Percentiles rank a stretch among this genome's conserved stretches.
phyloP scores from a whole-genome alignment of 2,888 invertebrate genomes.

The Pristionchus japonicus region DNA sequence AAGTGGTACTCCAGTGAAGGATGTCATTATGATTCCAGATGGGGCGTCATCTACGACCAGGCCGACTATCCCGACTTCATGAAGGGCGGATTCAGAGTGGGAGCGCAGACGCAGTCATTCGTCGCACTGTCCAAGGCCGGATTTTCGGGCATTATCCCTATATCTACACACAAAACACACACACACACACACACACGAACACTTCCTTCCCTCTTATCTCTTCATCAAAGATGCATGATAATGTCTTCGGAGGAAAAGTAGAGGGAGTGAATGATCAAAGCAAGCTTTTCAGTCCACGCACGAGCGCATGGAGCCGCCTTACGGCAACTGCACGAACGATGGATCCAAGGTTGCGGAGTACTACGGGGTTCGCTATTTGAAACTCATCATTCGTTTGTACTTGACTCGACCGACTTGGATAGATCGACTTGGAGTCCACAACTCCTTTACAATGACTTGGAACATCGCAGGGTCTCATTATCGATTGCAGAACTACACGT shows the following conservation, averaged over 20 bases:
- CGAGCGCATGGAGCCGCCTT: not conserved
- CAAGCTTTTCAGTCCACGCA: not conserved
- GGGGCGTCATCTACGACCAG: not conserved
- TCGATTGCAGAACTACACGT: constrained; percentile 6
- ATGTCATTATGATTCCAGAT: not conserved
- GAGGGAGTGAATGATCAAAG: not conserved
- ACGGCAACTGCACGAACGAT: not conserved
- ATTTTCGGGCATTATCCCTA: too few species aligned
- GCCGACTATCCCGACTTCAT: not conserved
- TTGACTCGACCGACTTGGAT: too few species aligned
- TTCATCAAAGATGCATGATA: too few species aligned
- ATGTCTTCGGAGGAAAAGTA: too few species aligned
- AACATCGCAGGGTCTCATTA: too few species aligned
- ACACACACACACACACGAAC: too few species aligned
- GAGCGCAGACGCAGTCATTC: not conserved
- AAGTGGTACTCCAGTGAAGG: not conserved
- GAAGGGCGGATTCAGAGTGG: constrained; percentile 5
- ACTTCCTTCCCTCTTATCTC: too few species aligned
- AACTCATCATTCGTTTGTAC: too few species aligned
- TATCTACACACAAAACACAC: too few species aligned
- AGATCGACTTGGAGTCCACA: too few species aligned
- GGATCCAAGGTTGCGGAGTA: not conserved
- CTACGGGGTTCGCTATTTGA: not conserved
- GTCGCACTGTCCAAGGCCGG: constrained; percentile 15
- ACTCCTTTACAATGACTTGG: too few species aligned